Base-by-base conservation (phyloP, 2,113 vertebrate species). In the Strigops habroptila region DNA sequence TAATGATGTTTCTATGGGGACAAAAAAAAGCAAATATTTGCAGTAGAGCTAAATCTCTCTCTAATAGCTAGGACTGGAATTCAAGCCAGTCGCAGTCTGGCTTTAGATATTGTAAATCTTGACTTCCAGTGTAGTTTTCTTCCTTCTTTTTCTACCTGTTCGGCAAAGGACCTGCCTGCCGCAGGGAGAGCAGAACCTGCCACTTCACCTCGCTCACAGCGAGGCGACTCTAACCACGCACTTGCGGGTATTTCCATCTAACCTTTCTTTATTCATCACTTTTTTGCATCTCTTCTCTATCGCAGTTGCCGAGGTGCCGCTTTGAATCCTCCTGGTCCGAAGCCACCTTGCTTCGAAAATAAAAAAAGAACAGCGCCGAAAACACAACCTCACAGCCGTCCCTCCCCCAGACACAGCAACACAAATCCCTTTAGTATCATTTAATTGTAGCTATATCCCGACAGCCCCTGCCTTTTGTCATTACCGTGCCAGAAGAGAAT, bases 341-440 rank as follows among this genome's bases (percentile, higher is more conserved):
- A 84, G 86, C 28, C 67, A 89, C 86, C 59, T 93, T 87, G 21
- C 44, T 95, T 85, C 67, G 62, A 79, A 92, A 95, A 84, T 28
- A n/a, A 55, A 62, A 62, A 71, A 53, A 59, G 13, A 60, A 39
- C 73, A 57, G 35, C 7, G 0, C 35, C 0, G 18, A 88, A 86
- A 84, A 37, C 37, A 90, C 94, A 88, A 86, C 62, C 57, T 74
- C 41, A 1, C 69, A 53, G 39, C 18, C 24, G 1, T 86, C 33
- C 86, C 57, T 81, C 12, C 53, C 46, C 41, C 30, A 55, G 65
- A 67, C 68, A 27, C 33, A 81, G 73, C 48, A 79, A 31, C 39
- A n/a, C 53, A 88, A 91, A 77, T 64, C 85, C 46, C 65, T 75
- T 78, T 76, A 65, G 27, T 80, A 75, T 65, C 37, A 76, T 88